These are phyloP conservation scores for Tetramorium simillimum DNA, from an alignment of 1,140 invertebrate genomes.

Conservation along the genomic window DNA sequence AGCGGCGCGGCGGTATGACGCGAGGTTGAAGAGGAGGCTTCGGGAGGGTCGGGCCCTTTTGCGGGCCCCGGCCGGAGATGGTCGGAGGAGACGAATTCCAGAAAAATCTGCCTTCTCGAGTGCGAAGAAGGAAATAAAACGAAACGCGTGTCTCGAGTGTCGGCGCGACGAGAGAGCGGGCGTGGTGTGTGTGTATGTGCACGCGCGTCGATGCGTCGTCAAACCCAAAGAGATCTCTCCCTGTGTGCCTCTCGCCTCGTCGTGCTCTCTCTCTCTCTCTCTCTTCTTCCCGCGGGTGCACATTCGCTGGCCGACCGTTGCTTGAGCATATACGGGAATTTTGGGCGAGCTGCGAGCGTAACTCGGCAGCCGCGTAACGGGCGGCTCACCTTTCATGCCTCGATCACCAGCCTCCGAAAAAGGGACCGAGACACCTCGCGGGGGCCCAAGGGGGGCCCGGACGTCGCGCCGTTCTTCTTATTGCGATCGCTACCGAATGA, in stretches of 20 bases:
- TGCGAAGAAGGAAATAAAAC: constrained; percentile 66
- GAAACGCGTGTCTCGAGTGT: constrained; percentile 72
- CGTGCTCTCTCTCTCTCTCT: background rate
- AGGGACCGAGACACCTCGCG: constrained; percentile 37
- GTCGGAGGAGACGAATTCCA: constrained; percentile 55
- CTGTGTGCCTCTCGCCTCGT: background rate
- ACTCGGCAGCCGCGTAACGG: constrained; percentile 66
- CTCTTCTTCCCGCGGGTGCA: background rate
- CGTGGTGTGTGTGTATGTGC: constrained; percentile 34
- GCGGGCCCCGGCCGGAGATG: background rate
- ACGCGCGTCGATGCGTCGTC: constrained; percentile 9
- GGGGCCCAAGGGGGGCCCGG: background rate
- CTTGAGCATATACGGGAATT: constrained; percentile 39
- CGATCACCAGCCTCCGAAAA: constrained; percentile 42
- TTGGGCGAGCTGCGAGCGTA: constrained; percentile 52
- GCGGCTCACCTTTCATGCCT: constrained; percentile 72
- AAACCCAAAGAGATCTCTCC: background rate
- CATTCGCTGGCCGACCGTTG: background rate
- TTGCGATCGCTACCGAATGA: constrained; percentile 25
- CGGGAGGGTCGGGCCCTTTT: constrained; percentile 29
- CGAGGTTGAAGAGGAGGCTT: background rate
- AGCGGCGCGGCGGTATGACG: background rate
- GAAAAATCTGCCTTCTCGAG: constrained; percentile 65
- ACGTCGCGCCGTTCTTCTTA: constrained; percentile 17
- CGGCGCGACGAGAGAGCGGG: constrained; percentile 32